Evolutionary conservation across 1,140 invertebrate genomes (phyloP).

Genomic region (Schlechtendalia chinensis): DNA sequence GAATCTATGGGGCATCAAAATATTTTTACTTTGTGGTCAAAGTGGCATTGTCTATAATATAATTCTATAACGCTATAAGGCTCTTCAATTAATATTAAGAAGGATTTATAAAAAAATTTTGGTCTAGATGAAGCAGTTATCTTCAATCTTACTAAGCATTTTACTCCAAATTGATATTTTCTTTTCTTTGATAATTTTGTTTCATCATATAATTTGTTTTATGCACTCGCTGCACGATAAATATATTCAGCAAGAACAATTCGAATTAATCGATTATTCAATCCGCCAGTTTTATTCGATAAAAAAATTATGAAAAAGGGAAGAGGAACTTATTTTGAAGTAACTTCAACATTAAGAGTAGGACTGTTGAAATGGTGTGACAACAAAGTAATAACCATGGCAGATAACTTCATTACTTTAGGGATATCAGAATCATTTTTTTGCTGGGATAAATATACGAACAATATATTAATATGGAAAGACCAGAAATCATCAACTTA

Average conservation of each 20-base stretch:
- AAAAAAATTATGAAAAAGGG: neutral
- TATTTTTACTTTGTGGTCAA: neutral
- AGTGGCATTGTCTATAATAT: neutral
- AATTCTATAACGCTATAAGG: neutral
- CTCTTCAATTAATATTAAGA: neutral
- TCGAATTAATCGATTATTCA: too few species aligned
- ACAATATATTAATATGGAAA: too few species aligned
- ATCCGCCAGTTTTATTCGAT: neutral
- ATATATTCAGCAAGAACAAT: too few species aligned
- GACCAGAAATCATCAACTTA: too few species aligned
- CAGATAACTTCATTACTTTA: too few species aligned
- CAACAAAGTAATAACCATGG: too few species aligned
- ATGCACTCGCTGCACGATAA: too few species aligned
- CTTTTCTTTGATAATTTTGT: conserved; percentile 6
- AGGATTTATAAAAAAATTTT: neutral
- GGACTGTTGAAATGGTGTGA: too few species aligned
- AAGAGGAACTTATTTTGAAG: too few species aligned
- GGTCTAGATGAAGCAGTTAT: neutral
- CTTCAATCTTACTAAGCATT: neutral
- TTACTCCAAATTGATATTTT: neutral
- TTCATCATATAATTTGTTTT: neutral
- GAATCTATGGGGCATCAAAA: neutral
- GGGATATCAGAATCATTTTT: neutral
- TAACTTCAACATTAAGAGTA: too few species aligned
- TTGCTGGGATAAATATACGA: too few species aligned